A percentile compares a stretch with the other conserved stretches of the same genome.
Conservation (phyloP, 1,140 invertebrate genomes). For the Pachyrhynchus sulphureomaculatus region DNA sequence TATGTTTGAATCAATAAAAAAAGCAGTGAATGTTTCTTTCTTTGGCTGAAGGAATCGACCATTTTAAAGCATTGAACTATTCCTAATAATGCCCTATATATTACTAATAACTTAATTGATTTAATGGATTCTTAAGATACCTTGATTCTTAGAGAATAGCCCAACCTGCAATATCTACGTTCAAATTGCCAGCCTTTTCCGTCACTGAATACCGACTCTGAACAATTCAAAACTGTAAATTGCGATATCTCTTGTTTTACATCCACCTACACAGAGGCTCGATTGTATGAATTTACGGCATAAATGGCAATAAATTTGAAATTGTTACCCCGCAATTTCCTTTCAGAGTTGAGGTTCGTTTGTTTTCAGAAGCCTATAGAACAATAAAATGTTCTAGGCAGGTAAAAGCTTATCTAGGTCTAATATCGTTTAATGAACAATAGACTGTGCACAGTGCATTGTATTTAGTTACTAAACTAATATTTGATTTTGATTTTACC, state of each 20-base stretch:
- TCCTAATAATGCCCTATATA: too few species aligned
- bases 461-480: too few species aligned
- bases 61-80: too few species aligned
- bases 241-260: slow-evolving; percentile 24
- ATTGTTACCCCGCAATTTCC: slow-evolving; percentile 21
- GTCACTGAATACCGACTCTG: not conserved
- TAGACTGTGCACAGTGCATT: too few species aligned
- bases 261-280: slow-evolving; percentile 10
- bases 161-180: not conserved
- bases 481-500: too few species aligned
- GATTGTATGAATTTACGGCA: slow-evolving; percentile 16
- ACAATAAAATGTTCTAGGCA: not conserved
- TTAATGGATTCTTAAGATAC: too few species aligned
- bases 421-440: too few species aligned
- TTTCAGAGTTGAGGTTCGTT: slow-evolving; percentile 1
- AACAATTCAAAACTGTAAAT: slow-evolving; percentile 24
- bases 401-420: not conserved
- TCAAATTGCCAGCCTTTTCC: slow-evolving; percentile 1
- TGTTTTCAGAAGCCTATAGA: not conserved
- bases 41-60: too few species aligned
- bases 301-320: slow-evolving; percentile 20
- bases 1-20: too few species aligned
- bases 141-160: too few species aligned
- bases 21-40: too few species aligned
- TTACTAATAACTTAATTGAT: too few species aligned